phyloP scores from a whole-genome alignment of 2,797 vertebrate genomes.

The Geranospiza caerulescens region DNA sequence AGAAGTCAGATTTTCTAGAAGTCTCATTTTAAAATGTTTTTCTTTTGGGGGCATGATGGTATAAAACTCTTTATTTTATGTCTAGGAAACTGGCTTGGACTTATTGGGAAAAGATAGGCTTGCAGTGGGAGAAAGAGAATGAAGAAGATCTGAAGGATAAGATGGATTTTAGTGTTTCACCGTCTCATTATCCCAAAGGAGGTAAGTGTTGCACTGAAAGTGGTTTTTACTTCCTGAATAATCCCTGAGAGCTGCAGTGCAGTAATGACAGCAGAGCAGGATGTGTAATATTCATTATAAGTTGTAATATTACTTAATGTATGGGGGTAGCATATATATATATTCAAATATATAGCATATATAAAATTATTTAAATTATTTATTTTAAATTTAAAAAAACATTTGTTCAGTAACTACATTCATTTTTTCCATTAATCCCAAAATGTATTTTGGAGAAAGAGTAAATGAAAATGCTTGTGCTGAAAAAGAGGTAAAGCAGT shows the following conservation, averaged over 20 bases:
- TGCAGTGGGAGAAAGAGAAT: constrained; percentile 95
- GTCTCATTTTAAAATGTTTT: not conserved
- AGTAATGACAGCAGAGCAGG: not conserved
- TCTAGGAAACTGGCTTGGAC: constrained; percentile 80
- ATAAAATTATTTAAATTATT: not conserved
- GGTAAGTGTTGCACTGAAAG: constrained; percentile 73
- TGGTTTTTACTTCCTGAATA: not conserved
- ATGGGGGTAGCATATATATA: not conserved
- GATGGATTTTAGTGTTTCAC: constrained; percentile 85
- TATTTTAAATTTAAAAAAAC: not conserved
- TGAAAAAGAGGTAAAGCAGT: not conserved
- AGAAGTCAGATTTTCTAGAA: not conserved
- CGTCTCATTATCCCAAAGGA: constrained; percentile 82
- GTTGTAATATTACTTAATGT: not conserved
- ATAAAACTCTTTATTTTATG: not conserved
- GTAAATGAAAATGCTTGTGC: not conserved
- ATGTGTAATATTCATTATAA: not conserved
- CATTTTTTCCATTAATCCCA: not conserved
- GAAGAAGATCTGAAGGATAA: constrained; percentile 95
- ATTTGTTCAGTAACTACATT: not conserved
- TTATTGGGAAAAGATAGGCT: constrained; percentile 88
- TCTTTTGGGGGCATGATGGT: not conserved
- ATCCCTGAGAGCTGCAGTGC: not conserved
- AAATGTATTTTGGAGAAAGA: not conserved
- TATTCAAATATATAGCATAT: not conserved